phyloP scores from a whole-genome alignment of 2,113 vertebrate species.

The Dicrurus megarhynchus region DNA sequence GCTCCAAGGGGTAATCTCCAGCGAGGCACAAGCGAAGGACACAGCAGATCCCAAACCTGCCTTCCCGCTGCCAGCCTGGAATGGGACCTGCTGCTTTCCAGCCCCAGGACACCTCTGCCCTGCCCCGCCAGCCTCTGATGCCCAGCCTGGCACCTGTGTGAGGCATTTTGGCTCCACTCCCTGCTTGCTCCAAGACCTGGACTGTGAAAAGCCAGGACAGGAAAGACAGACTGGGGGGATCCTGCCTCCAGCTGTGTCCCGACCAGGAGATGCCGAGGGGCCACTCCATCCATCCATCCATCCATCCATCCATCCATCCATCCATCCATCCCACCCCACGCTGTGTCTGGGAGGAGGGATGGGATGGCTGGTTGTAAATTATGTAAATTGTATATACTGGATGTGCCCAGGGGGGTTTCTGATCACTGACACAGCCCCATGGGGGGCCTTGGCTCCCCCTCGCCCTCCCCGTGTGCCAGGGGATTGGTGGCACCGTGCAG shows the following conservation, averaged over 20 bases:
- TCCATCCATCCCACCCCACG: accelerated
- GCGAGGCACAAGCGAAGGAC: neutral
- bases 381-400: neutral
- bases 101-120: neutral
- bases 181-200: neutral
- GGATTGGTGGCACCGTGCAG: neutral
- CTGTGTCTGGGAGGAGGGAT: neutral
- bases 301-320: neutral
- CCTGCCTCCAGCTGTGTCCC: accelerated
- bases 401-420: neutral
- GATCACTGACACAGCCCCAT: neutral
- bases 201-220: neutral
- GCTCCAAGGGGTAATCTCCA: neutral
- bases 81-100: neutral
- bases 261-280: neutral
- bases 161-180: neutral
- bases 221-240: neutral
- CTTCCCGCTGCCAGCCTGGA: neutral
- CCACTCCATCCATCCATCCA: neutral
- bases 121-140: neutral
- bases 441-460: neutral
- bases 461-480: accelerated
- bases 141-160: accelerated
- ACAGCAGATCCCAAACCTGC: neutral
- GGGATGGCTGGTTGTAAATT: neutral